These are phyloP conservation scores for Centropus unirufus DNA, from an alignment of 2,113 vertebrate species.

Conservation along the genomic window DNA sequence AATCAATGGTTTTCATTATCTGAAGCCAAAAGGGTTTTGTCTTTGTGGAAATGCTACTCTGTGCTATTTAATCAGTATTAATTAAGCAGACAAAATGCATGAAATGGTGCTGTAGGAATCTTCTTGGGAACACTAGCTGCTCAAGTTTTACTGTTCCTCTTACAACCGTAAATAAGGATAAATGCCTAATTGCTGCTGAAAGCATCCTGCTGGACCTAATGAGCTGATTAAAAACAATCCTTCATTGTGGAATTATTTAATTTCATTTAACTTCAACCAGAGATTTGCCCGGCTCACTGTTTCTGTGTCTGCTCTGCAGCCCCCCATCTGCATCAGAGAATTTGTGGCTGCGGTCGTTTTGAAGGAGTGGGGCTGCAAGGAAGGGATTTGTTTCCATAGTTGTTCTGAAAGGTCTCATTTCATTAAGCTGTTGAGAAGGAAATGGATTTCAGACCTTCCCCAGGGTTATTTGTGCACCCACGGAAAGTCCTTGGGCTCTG, in stretches of 20 bases:
- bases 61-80: conserved; percentile 11
- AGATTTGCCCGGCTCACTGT: not conserved
- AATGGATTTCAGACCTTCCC: not conserved
- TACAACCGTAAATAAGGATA: conserved; percentile 46
- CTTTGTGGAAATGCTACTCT: not conserved
- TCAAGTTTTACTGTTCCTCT: conserved; percentile 17
- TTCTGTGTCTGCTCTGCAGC: not conserved
- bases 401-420: not conserved
- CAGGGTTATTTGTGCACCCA: not conserved
- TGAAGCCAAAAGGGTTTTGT: not conserved
- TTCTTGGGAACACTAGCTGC: conserved; percentile 35
- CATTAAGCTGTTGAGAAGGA: not conserved
- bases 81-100: conserved; percentile 7
- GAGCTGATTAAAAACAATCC: conserved; percentile 3
- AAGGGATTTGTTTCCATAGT: not conserved
- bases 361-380: not conserved
- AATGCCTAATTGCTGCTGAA: conserved; percentile 50
- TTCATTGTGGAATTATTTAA: not conserved
- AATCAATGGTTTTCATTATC: not conserved
- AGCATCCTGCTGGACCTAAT: conserved; percentile 22
- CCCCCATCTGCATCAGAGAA: not conserved
- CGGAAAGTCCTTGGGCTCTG: not conserved
- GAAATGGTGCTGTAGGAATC: not conserved
- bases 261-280: not conserved
- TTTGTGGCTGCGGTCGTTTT: accelerated